Conservation (phyloP, 2,797 vertebrate species). For the Esox lucius region DNA sequence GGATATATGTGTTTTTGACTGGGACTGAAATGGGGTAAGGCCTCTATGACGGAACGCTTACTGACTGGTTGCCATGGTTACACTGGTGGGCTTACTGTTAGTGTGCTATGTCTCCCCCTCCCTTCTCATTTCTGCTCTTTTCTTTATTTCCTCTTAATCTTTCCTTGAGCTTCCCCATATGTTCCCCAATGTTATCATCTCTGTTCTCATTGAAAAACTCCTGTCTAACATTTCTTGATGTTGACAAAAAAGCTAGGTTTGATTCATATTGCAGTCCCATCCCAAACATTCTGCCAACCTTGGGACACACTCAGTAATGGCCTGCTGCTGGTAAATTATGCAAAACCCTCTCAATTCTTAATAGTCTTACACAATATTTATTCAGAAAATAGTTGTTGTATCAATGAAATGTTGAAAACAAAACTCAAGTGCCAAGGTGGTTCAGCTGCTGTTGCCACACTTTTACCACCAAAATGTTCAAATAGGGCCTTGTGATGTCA, state of each 20-base stretch:
- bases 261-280: too few relatives aligned
- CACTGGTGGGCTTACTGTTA: neutral
- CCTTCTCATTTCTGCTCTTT: neutral
- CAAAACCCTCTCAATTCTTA: constrained; percentile 6
- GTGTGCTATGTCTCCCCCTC: neutral
- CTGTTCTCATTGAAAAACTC: neutral
- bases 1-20: neutral
- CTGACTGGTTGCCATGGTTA: neutral
- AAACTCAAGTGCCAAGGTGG: too few relatives aligned
- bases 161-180: neutral
- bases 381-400: neutral
- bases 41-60: neutral
- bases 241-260: neutral
- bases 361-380: constrained; percentile 11
- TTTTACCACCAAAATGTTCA: too few relatives aligned
- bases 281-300: neutral
- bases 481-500: too few relatives aligned
- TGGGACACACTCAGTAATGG: neutral
- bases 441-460: too few relatives aligned
- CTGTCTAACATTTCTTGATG: neutral
- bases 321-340: neutral
- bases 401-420: neutral
- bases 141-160: neutral
- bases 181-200: neutral
- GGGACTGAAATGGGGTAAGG: neutral